Base-by-base conservation (phyloP, 1,140 invertebrate species). In the Drosophila sechellia region DNA sequence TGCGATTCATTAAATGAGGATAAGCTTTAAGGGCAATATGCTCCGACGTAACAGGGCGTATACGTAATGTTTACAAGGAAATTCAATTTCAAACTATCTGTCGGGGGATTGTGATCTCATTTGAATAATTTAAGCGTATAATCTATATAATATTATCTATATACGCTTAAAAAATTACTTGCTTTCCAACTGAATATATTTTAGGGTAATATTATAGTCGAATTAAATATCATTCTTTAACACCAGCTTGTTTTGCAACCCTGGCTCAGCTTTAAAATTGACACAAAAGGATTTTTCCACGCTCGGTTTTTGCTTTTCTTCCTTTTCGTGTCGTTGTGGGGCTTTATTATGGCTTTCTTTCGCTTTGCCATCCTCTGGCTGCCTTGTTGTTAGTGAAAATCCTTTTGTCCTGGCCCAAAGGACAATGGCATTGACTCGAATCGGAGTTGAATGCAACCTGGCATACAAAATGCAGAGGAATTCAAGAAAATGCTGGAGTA, bases 311-410 rank as follows among this genome's bases (percentile, higher is more conserved):
- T 68, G 49, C 42, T 55, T 68, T 68, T 53, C 37, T 31, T 65
- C 45, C 10, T 15, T 20, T n/a, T 60, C 46, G 50, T 65, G 31
- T 50, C 46, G 17, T 45, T 68, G 48, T 45, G 59, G 27, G 46
- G 65, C 60, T 68, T 68, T 69, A 69, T 69, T 69, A 69, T 54
- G 65, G 60, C 61, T 69, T 69, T 66, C 59, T 35, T 65, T 46
- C 40, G 13, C 57, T 5, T 10, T 12, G 22, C 4, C 45, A 46
- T 13, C 6, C 25, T 11, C 15, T 6, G 10, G 40, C 12, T 53
- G 48, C 58, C 49, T 42, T 42, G 43, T 49, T 49, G 35, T 39
- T 46, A 6, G 42, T 13, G 63, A 68, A 70, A 56, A 70, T 70
- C 66, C 63, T 34, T 70, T 70, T 70, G 66, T 69, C 17, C 50